Percentiles rank a stretch among this genome's conserved stretches.
phyloP scores from a whole-genome alignment of 2,113 vertebrate genomes.

The Anthoscopus minutus region DNA sequence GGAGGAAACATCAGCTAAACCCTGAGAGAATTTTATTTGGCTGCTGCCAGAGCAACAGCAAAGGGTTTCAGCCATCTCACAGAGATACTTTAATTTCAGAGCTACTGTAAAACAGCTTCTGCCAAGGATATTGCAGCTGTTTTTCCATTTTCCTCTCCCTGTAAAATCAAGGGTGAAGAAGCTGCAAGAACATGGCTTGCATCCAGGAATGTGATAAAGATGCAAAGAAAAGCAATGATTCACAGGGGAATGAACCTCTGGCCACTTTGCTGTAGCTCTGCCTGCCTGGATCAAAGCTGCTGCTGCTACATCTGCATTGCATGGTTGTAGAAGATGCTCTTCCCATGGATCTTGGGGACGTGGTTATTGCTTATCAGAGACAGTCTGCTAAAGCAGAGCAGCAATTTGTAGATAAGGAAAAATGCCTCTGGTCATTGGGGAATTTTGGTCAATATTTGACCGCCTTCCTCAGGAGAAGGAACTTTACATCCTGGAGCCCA shows the following conservation, averaged over 20 bases:
- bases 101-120: conserved; percentile 11
- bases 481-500: background rate
- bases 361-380: background rate
- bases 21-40: background rate
- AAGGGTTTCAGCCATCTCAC: background rate
- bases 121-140: conserved; percentile 36
- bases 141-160: background rate
- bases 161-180: conserved; percentile 22
- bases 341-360: background rate
- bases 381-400: background rate
- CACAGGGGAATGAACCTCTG: background rate
- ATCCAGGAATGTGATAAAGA: conserved; percentile 42
- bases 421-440: background rate
- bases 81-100: background rate
- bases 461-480: background rate
- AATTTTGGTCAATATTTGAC: background rate
- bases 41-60: background rate
- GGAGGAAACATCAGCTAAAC: background rate
- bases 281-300: conserved; percentile 19
- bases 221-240: background rate
- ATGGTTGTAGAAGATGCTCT: background rate
- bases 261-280: background rate
- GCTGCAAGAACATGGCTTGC: background rate
- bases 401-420: background rate
- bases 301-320: conserved; percentile 16